Evolutionary conservation across 2,888 invertebrate species (phyloP), one percentile per base, ranked within the genome.

Genomic region (Copidosoma aretas): DNA sequence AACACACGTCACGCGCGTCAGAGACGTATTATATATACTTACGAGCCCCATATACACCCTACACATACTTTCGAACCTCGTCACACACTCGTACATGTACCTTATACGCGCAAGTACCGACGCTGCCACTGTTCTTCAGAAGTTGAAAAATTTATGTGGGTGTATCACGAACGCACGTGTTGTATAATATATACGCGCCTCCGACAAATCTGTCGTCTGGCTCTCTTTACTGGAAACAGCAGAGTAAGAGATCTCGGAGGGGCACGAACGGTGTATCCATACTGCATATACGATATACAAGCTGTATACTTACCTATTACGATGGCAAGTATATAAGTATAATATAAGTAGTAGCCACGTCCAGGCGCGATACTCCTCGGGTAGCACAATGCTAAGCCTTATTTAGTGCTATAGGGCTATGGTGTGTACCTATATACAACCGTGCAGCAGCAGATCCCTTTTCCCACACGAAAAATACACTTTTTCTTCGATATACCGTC

Each of bases 301-400:
- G n/a, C n/a, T n/a, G n/a, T 32, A 32, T 32, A 32, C 32, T 8
- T 32, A 5, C 8, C 8, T 32, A 5, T 32, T 32, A 32, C 8
- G 32, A 32, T 32, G 32, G 32, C 32, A 32, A 32, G 32, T 32
- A 32, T n/a, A n/a, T n/a, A n/a, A n/a, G n/a, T n/a, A n/a, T n/a
- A n/a, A n/a, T n/a, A n/a, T n/a, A n/a, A n/a, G n/a, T n/a, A n/a
- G n/a, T n/a, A n/a, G n/a, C n/a, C n/a, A n/a, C n/a, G n/a, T n/a
- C 4, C 32, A 32, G 32, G 3, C 62, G 67, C 63, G 17, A 3
- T 5, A 32, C 32, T 32, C 8, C 43, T 46, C 46, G 25, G 15
- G 41, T 19, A 22, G 57, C 59, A 67, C 70, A 70, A 70, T 67
- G 67, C 64, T 61, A 63, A 67, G 70, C 70, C 70, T 70, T 64